Base-by-base conservation (phyloP, 2,888 invertebrate genomes). In the Camptogramma bilineatum region DNA sequence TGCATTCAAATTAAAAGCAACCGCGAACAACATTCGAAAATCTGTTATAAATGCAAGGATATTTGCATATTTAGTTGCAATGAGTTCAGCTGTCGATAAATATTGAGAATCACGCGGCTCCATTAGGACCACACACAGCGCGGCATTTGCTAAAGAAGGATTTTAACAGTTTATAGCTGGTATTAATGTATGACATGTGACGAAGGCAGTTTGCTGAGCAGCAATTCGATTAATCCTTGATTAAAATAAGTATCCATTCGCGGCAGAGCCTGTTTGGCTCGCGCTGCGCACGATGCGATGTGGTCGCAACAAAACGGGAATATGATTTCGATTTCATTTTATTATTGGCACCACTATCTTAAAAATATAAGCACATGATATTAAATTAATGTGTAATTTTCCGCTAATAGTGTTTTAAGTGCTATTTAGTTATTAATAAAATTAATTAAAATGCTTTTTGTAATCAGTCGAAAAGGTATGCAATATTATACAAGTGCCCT, bases 51-150 rank as follows among this genome's bases (percentile, higher is more conserved):
- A 52, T 52, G 59, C 62, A 44, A 62, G 42, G 55, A 54, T 87
- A 83, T 79, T 73, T 76, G 80, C 79, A 77, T 83, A 82, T 82
- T 78, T 74, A 68, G 69, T 73, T 64, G 77, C 80, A 80, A 83
- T 80, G 81, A 80, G 79, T 76, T 73, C 78, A 79, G 79, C 84
- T 84, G 82, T 85, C 83, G 85, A 86, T 90, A 89, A 90, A 87
- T 84, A 88, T 88, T 87, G 79, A 83, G 83, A 84, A 86, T 82
- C 73, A 79, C 80, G 72, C 77, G 80, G 77, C 78, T 78, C 77
- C 79, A 77, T 76, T 73, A 71, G 74, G 91, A 87, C 91, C 91
- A 88, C 91, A 91, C 90, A 88, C 85, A 68, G 70, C 60, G 87
- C 80, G 76, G 81, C 77, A 53, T 75, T 78, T 83, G 34, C 48